Percentiles rank a stretch among this genome's conserved stretches.
Conservation (phyloP, 2,113 vertebrate species). For the Sardina pilchardus region DNA sequence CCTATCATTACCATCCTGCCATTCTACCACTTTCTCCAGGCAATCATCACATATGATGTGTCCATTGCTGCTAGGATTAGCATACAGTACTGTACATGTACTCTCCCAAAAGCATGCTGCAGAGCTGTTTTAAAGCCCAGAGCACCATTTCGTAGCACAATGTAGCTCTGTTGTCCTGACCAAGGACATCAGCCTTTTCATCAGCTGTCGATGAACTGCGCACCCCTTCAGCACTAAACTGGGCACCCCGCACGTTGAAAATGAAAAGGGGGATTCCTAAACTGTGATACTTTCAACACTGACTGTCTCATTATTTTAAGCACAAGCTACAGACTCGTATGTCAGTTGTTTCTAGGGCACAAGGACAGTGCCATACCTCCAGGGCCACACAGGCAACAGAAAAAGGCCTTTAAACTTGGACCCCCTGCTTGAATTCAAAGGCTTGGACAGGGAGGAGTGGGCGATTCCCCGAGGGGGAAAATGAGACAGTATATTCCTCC, state of each 20-base stretch:
- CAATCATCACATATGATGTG: background rate
- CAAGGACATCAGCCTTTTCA: too few species aligned
- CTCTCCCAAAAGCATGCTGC: background rate
- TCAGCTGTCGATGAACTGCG: too few species aligned
- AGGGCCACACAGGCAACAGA: background rate
- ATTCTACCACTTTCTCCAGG: background rate
- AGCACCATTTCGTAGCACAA: too few species aligned
- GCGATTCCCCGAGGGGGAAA: background rate
- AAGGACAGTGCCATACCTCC: background rate
- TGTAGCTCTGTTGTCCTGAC: too few species aligned
- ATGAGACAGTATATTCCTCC: background rate
- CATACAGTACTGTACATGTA: background rate
- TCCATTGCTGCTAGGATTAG: background rate
- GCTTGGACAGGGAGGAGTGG: background rate
- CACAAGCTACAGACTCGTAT: background rate
- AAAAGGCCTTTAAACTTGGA: background rate
- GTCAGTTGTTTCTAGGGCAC: background rate
- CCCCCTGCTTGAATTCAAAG: background rate
- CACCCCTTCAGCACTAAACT: too few species aligned
- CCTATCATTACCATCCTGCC: background rate
- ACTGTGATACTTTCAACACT: too few species aligned
- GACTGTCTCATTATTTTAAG: too few species aligned
- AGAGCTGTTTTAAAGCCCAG: background rate
- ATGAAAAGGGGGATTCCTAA: too few species aligned
- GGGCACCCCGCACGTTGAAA: too few species aligned